Percentiles rank a stretch among this genome's conserved stretches.
phyloP scores from a whole-genome alignment of 2,888 invertebrate genomes.

The Macrophya annulata region DNA sequence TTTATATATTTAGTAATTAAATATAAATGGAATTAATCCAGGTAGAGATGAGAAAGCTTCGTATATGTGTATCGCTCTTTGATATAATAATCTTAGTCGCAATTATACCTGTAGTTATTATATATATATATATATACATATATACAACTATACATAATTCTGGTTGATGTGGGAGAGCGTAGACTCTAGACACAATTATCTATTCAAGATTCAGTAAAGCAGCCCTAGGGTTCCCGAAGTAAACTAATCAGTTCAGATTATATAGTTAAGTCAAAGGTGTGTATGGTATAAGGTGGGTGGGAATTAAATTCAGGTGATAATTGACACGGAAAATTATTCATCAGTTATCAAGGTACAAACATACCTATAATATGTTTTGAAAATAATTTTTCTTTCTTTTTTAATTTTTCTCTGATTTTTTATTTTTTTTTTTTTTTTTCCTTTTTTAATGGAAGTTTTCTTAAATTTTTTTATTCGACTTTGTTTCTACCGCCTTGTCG shows the following conservation, averaged over 20 bases:
- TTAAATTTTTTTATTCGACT: neutral
- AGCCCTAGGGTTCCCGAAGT: neutral
- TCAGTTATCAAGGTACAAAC: neutral
- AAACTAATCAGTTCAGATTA: constrained; percentile 1
- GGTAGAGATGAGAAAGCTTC: neutral
- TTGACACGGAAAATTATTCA: neutral
- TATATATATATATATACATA: neutral
- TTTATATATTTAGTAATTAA: too few species aligned
- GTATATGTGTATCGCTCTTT: neutral
- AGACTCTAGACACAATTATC: neutral
- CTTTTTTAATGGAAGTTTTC: too few species aligned
- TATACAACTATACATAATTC: neutral
- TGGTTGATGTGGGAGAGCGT: neutral
- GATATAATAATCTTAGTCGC: neutral
- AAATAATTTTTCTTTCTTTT: neutral
- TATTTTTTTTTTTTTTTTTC: neutral
- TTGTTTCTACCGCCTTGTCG: neutral
- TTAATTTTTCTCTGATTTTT: neutral
- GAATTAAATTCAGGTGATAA: neutral
- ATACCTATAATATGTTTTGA: too few species aligned
- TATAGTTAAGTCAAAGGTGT: neutral
- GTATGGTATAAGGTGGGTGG: neutral
- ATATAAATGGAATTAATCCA: neutral
- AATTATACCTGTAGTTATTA: neutral
- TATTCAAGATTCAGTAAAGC: neutral